Base-by-base conservation (phyloP, 2,797 vertebrate species). In the Gobio occitaniae region DNA sequence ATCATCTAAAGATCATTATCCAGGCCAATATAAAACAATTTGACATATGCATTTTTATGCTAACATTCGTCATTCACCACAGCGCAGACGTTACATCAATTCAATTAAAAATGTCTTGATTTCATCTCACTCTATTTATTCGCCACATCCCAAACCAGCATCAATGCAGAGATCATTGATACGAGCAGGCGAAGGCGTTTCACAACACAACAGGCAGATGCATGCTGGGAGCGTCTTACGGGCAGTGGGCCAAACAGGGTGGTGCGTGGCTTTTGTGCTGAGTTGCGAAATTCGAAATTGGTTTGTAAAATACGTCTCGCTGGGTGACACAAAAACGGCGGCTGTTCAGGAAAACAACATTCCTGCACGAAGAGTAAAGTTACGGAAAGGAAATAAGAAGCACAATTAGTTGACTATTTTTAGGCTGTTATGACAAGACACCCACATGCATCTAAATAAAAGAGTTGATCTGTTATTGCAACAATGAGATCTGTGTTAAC, bases 211-310 rank as follows among this genome's bases (percentile, higher is more conserved):
- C 56, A 75, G 32, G 7, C 71, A 38, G 50, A 72, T 66, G 29
- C 76, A 63, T 29, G 41, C 52, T 41, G 63, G 82, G 82, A 77
- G 82, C 44, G 72, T 77, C 72, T 83, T 13, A 75, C 5, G 48
- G 82, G 32, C 47, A 54, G 7, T 6, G 16, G 50, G 82, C 82
- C 82, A 77, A 44, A 21, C 32, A 6, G 21, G 48, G 38, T 2
- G 6, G 21, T 32, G 16, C 6, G n/a, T 6, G 15, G 3, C 72
- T 68, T 77, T 76, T 76, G n/a, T 77, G 82, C 72, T 11, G 82
- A 69, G n/a, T 83, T 83, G 72, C 63, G 48, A 77, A 83, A 83
- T 47, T 48, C 29, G n/a, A 56, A 83, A 83, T 83, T 68, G 61
- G n/a, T 83, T 68, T 69, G 61, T 77, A 69, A 77, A 84, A 70